Evolutionary conservation across 2,888 invertebrate species (phyloP), one percentile per base, ranked within the genome.

Genomic region (Selenia dentaria): DNA sequence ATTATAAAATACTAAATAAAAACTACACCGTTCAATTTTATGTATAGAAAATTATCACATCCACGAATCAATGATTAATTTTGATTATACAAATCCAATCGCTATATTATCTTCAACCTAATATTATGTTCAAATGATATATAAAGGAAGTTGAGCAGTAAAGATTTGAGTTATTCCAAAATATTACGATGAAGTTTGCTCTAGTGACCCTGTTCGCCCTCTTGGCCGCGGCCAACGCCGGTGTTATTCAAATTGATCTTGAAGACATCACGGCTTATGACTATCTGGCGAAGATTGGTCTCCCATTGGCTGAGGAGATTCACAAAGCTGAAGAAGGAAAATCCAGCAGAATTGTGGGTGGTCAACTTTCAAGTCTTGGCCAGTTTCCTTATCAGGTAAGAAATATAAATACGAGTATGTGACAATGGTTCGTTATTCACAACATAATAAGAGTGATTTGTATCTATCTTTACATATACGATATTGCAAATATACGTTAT

Each of bases 311-410:
- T 1, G 70, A 72, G 25, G 55, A 61, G 43, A 62, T 70, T 24
- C 62, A 59, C 6, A 51, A 58, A 12, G 48, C 57, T 31, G 74
- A 74, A 43, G 63, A 68, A 14, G 41, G 31, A 6, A 16, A 43
- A 9, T 51, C 64, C 20, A 71, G 69, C 20, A 71, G 69, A 34
- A 76, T 76, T 39, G 64, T 71, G 1, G 71, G 71, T 16, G 75
- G 75, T 16, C 35, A 56, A 0, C 45, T 61, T 0, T 63, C 73
- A 12, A 34, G 29, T 0, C 27, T 29, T n/a, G 67, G 62, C n/a
- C 64, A 64, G 28, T 61, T 61, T 47, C 68, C 70, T 0, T 64
- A 58, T 39, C 73, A 74, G 66, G 67, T 74, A 2, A 32, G 22
- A 1, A 34, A 16, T n/a, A n/a, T n/a, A n/a, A n/a, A n/a, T n/a